Percentiles rank a stretch among this genome's conserved stretches.
Evolutionary conservation across 2,888 invertebrate genomes (phyloP).

Genomic region (Parnassius apollo): DNA sequence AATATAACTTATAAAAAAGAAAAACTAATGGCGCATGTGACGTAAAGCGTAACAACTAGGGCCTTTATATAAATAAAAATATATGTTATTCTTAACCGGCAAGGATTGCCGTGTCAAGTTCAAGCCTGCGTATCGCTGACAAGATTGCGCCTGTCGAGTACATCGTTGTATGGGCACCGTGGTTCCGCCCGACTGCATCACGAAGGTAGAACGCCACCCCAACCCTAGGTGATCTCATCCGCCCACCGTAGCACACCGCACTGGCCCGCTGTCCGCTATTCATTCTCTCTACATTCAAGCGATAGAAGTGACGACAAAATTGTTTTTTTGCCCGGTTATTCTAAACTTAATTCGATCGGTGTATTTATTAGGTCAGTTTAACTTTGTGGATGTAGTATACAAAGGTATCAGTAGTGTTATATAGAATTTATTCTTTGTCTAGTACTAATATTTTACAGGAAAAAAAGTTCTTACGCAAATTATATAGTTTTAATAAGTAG

Average conservation of each 20-base stretch:
- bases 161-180: constrained; percentile 46
- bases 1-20: no score
- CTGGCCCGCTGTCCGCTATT: constrained; percentile 25
- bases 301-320: constrained; percentile 30
- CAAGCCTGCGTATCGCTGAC: constrained; percentile 39
- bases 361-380: not conserved
- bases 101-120: constrained; percentile 36
- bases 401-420: not conserved
- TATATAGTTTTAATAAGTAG: no score
- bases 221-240: constrained; percentile 30
- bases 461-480: no score
- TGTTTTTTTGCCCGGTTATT: constrained; percentile 13
- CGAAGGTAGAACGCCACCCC: constrained; percentile 45
- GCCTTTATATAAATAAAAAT: constrained; percentile 17
- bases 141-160: constrained; percentile 48
- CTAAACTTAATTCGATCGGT: not conserved
- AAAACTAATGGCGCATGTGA: not conserved
- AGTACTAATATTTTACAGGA: no score
- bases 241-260: constrained; percentile 42
- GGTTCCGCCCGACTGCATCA: constrained; percentile 45
- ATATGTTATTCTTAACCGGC: constrained; percentile 10
- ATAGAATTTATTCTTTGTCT: no score
- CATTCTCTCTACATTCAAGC: constrained; percentile 39
- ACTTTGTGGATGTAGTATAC: not conserved
- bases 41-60: not conserved